Evolutionary conservation across 2,888 invertebrate species (phyloP), one percentile per base, ranked within the genome.

Genomic region (Apodemia hepburni): DNA sequence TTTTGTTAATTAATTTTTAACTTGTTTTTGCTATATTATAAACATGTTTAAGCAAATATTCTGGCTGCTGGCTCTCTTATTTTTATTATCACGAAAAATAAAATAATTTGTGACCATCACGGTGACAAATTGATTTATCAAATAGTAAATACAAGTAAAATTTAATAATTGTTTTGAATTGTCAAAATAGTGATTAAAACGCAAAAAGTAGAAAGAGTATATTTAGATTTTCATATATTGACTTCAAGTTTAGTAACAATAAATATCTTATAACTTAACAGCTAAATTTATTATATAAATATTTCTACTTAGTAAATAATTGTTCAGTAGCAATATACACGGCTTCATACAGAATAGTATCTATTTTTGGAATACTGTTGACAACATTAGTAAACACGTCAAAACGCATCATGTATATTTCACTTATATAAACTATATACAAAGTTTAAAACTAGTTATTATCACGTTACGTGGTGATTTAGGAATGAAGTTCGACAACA

Each of bases 401-500:
- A 58, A 59, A 62, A 62, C 62, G 15, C 60, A 77, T 76, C 74
- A 71, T 73, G 51, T 66, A 81, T 77, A 77, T 70, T 75, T 68
- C 47, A 66, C 77, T 83, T 85, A 84, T 69, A 75, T 75, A 79
- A 80, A 79, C 74, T 88, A 86, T 89, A 75, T 89, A 89, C 86
- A 88, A 65, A 76, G 73, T 68, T 77, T 82, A 84, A 77, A 73
- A 75, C 90, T 91, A 91, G 82, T 91, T 91, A 91, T 91, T 91
- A 91, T 91, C 90, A 89, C 88, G 88, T 91, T 91, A 88, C 90
- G 82, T 78, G 81, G 76, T 80, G 79, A 75, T 79, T 60, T 75
- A 74, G 79, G 71, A 70, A 74, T 70, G 67, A 71, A 70, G 62
- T 68, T 68, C 67, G 67, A 64, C 29, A 38, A 60, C 22, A 64